Percentiles rank a stretch among this genome's conserved stretches.
Evolutionary conservation across 2,113 vertebrate species (phyloP).

Genomic region (Paedocypris sp.): DNA sequence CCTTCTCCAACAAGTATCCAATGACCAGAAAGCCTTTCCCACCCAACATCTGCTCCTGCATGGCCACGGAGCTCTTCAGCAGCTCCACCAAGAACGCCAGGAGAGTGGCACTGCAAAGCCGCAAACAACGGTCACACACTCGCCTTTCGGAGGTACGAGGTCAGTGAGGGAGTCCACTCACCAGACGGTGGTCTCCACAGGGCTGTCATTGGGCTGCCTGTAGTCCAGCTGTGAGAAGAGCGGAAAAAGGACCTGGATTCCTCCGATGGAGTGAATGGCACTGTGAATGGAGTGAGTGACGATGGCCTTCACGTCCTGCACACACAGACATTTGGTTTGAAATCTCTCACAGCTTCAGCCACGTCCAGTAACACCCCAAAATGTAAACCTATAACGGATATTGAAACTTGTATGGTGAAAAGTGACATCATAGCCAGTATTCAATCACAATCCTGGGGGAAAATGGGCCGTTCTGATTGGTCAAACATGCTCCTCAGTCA

Average conservation of each 20-base stretch:
- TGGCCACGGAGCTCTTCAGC: constrained; percentile 96
- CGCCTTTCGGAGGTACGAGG: no score
- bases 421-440: no score
- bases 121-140: constrained; percentile 30
- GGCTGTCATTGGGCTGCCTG: constrained; percentile 87
- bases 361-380: no score
- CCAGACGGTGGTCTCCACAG: constrained; percentile 96
- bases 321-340: neutral
- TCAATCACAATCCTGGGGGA: no score
- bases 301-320: constrained; percentile 96
- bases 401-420: no score
- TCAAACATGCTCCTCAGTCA: no score
- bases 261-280: constrained; percentile 96
- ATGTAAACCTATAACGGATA: no score
- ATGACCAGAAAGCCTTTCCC: constrained; percentile 98
- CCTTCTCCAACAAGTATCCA: constrained; percentile 97
- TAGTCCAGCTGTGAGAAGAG: constrained; percentile 96
- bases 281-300: constrained; percentile 99
- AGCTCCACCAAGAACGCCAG: constrained; percentile 95
- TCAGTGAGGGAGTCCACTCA: no score
- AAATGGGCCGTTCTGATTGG: no score
- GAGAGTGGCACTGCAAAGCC: constrained; percentile 78
- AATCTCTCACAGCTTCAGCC: no score
- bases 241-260: constrained; percentile 96
- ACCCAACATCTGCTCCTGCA: constrained; percentile 98